Evolutionary conservation across 2,113 vertebrate genomes (phyloP).

Genomic region (Hirundichthys speculiger): DNA sequence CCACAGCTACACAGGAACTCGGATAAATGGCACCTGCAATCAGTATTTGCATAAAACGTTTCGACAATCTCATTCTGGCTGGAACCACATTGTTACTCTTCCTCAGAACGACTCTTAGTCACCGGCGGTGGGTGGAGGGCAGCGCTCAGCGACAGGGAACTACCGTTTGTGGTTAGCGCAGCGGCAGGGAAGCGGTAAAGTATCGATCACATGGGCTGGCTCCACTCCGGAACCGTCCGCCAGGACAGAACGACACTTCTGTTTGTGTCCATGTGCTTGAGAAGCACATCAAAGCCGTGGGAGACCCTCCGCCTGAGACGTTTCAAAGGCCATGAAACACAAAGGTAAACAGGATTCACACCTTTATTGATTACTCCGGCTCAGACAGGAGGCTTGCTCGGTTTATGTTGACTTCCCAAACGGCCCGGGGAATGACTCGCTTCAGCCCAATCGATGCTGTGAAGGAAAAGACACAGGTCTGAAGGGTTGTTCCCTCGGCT

Average conservation of each 20-base stretch:
- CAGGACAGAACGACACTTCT: conserved; percentile 39
- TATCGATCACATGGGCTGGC: conserved; percentile 51
- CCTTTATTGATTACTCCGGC: conserved; percentile 64
- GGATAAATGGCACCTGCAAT: neutral
- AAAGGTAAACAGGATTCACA: conserved; percentile 56
- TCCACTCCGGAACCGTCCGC: conserved; percentile 25
- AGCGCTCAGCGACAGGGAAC: conserved; percentile 10
- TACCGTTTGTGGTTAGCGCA: conserved; percentile 4
- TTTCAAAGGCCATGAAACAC: conserved; percentile 53
- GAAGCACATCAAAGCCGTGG: conserved; percentile 22
- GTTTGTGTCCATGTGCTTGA: conserved; percentile 49
- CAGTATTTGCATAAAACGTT: conserved; percentile 28
- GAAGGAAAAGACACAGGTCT: conserved; percentile 32
- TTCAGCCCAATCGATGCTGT: conserved; percentile 50
- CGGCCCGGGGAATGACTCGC: conserved; percentile 48
- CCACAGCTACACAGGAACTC: neutral
- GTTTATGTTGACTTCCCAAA: conserved; percentile 69
- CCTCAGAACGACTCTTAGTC: conserved; percentile 9
- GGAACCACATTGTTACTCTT: conserved; percentile 28
- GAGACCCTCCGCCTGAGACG: conserved; percentile 29
- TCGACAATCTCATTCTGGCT: neutral
- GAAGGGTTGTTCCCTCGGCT: conserved; percentile 16
- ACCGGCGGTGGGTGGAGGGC: conserved; percentile 3
- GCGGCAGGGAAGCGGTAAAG: conserved; percentile 8
- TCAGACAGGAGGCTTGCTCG: conserved; percentile 47